A percentile compares a stretch with the other conserved stretches of the same genome.
Evolutionary conservation across 2,888 invertebrate species (phyloP).

Genomic region (Oegoconia quadripuncta): DNA sequence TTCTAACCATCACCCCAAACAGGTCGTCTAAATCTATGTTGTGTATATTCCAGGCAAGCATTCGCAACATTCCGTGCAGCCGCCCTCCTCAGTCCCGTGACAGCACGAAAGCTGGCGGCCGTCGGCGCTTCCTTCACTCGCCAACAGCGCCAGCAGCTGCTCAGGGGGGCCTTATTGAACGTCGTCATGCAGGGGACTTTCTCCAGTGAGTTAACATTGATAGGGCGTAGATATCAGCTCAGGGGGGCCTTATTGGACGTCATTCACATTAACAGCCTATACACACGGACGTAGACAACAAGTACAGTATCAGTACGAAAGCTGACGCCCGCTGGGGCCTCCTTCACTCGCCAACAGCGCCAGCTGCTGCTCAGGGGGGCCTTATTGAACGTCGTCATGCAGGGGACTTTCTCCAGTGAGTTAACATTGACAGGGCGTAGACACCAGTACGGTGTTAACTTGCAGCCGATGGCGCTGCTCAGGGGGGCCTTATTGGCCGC

Average conservation of each 20-base stretch:
- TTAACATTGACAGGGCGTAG: slow-evolving; percentile 8
- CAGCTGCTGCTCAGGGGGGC: slow-evolving; percentile 54
- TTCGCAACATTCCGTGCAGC: slow-evolving; percentile 63
- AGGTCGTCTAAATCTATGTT: too few relatives aligned
- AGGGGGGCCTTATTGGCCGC: too few relatives aligned
- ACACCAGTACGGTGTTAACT: too few relatives aligned
- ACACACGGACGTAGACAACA: too few relatives aligned
- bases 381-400: slow-evolving; percentile 64
- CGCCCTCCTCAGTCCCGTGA: slow-evolving; percentile 46
- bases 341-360: slow-evolving; percentile 61
- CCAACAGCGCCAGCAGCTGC: slow-evolving; percentile 57
- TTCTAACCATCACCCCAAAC: too few relatives aligned
- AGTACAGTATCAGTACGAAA: slow-evolving; percentile 52
- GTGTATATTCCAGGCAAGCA: slow-evolving; percentile 43
- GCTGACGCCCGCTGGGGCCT: slow-evolving; percentile 62
- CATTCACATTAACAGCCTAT: too few relatives aligned
- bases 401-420: slow-evolving; percentile 63
- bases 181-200: slow-evolving; percentile 68
- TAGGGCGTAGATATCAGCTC: too few relatives aligned
- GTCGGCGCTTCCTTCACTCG: slow-evolving; percentile 67
- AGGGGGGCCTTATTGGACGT: too few relatives aligned
- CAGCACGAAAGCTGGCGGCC: slow-evolving; percentile 58
- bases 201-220: slow-evolving; percentile 42
- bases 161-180: slow-evolving; percentile 54
- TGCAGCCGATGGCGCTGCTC: too few relatives aligned